Evolutionary conservation across 2,888 invertebrate species (phyloP).

Genomic region (Oxystoma pomonae): DNA sequence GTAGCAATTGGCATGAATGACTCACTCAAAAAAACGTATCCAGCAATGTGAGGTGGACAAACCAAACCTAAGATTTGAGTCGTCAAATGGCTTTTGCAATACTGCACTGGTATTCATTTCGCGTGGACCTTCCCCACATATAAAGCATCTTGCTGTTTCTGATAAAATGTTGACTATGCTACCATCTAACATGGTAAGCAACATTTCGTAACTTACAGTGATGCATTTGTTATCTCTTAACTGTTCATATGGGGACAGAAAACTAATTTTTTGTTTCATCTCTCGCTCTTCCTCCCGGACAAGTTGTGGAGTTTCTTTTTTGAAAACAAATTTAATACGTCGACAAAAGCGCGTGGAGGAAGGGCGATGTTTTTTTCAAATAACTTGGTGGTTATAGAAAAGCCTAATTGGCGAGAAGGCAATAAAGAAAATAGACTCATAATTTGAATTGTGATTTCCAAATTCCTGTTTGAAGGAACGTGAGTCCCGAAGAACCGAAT

Average conservation of each 20-base stretch:
- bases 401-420: neutral
- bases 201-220: neutral
- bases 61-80: slow-evolving; percentile 5
- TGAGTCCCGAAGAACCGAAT: neutral
- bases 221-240: neutral
- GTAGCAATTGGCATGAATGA: neutral
- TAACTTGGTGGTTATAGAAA: neutral
- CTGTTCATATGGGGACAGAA: neutral
- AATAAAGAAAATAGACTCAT: neutral
- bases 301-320: neutral
- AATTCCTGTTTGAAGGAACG: neutral
- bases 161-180: neutral
- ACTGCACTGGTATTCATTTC: neutral
- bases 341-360: neutral
- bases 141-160: neutral
- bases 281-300: neutral
- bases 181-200: neutral
- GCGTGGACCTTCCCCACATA: neutral
- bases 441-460: neutral
- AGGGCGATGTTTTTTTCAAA: neutral
- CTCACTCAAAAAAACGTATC: slow-evolving; percentile 2
- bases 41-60: slow-evolving; percentile 4
- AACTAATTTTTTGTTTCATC: neutral
- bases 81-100: neutral
- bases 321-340: neutral